Base-by-base conservation (phyloP, 2,888 invertebrate genomes). In the Dynastes hyllus region DNA sequence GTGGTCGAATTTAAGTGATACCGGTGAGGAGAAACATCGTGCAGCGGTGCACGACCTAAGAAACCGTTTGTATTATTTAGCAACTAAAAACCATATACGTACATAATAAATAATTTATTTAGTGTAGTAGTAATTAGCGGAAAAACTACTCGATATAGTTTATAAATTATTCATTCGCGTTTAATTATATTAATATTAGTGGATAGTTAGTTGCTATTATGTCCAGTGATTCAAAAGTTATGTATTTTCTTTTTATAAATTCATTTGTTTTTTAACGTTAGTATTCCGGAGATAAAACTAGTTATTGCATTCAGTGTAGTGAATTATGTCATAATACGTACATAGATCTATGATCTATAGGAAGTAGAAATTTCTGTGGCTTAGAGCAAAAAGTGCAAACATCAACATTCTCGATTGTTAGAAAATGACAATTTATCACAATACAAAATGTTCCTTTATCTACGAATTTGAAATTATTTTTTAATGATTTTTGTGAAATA, bases 121-220 rank as follows among this genome's bases (percentile, higher is more conserved):
- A 27, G 32, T 29, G 8, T 63, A 63, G 13, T 63, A 63, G 2
- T 29, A 63, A 63, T 63, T 63, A 63, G 11, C 1, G 11, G 63
- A 29, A 63, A 63, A 63, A 29, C 32, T 29, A 2, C 55, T 6
- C 55, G 0, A n/a, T n/a, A 29, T 63, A 32, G 11, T 1, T 29
- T 63, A 63, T 63, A 63, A 63, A 63, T 63, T 29, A 63, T 63
- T 63, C 63, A 63, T 63, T 27, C 4, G 63, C 32, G 27, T 63
- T 63, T 29, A 63, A 27, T 63, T 29, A 13, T 29, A 27, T 63
- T 32, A 29, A 9, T 0, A 63, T 63, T 63, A 8, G 4, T 63
- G 29, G 8, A 9, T 63, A 55, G 13, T 55, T 55, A 63, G 13
- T 63, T 27, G 13, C 2, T 22, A 32, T 9, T 29, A 63, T 29